Evolutionary conservation across 2,888 invertebrate genomes (phyloP), one percentile per base, ranked within the genome.

Genomic region (Ormyrus rosae): DNA sequence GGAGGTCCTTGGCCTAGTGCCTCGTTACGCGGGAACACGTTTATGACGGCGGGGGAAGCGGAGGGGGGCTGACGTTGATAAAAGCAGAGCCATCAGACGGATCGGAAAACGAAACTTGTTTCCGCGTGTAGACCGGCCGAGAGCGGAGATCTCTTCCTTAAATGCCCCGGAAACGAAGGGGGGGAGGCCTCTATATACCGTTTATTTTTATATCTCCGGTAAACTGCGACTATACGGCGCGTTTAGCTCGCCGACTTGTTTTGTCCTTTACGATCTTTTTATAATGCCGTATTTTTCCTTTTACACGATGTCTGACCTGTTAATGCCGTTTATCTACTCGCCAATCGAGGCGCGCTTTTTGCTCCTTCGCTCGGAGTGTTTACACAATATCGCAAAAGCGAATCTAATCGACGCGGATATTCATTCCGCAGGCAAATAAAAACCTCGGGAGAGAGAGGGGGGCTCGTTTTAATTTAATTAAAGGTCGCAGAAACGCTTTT

Each of bases 1-100:
- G 58, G n/a, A 56, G 72, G 72, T 67, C 78, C 81, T 79, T 90
- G 90, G 83, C 84, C 80, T 82, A 78, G 75, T 76, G 65, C 82
- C 82, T 79, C 79, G 67, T 78, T 81, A 11, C 45, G 56, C 11
- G 74, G 83, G 87, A 87, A 88, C 88, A 88, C 87, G 88, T 90
- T 90, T 90, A 90, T 88, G 89, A 88, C 87, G 84, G 80, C 83
- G 85, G 84, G 85, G 85, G 77, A 64, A 60, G 60, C 1, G 19
- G n/a, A n/a, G 70, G 10, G 68, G 55, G 61, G 11, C 74, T 70
- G 81, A 74, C 76, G 72, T 76, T 80, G 80, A 80, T 77, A 71
- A 65, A 65, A 51, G 67, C 67, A 4, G 11, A 45, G 13, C 71
- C 11, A 45, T 60, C 65, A 60, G 58, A 45, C 53, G 76, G 63